Conservation (phyloP, 2,888 invertebrate species). For the Calameuta pallipes region DNA sequence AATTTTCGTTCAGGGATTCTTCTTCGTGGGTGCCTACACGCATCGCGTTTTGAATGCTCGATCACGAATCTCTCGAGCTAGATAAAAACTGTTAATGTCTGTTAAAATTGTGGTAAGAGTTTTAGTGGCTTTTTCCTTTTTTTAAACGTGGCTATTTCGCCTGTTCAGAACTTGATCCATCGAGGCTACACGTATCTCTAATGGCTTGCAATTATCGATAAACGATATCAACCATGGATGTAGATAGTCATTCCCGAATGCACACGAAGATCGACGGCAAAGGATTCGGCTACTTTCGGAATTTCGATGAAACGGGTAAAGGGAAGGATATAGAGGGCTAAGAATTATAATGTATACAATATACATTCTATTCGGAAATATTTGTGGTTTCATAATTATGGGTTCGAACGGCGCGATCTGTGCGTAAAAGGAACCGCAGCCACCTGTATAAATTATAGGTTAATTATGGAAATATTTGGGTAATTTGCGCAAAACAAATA, state of each 20-base stretch:
- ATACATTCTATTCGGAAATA: neutral
- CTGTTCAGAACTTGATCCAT: neutral
- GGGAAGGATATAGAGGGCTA: neutral
- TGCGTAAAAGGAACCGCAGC: neutral
- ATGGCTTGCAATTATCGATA: constrained; percentile 12
- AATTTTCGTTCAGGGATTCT: neutral
- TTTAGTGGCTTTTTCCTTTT: neutral
- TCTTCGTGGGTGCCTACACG: neutral
- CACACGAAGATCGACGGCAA: neutral
- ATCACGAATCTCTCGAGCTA: neutral
- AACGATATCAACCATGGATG: neutral
- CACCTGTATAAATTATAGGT: constrained; percentile 21
- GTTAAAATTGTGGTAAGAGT: neutral
- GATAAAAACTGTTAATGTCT: neutral
- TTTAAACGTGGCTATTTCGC: neutral
- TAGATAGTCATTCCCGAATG: neutral
- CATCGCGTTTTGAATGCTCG: neutral
- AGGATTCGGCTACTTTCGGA: neutral
- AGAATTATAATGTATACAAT: neutral
- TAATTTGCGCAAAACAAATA: constrained; percentile 23
- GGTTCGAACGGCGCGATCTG: neutral
- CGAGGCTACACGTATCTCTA: neutral
- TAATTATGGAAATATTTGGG: constrained; percentile 20
- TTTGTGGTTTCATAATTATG: neutral
- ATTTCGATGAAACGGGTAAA: neutral